Evolutionary conservation across 2,113 vertebrate genomes (phyloP), one percentile per base, ranked within the genome.

Genomic region (Planiliza haematocheilus): DNA sequence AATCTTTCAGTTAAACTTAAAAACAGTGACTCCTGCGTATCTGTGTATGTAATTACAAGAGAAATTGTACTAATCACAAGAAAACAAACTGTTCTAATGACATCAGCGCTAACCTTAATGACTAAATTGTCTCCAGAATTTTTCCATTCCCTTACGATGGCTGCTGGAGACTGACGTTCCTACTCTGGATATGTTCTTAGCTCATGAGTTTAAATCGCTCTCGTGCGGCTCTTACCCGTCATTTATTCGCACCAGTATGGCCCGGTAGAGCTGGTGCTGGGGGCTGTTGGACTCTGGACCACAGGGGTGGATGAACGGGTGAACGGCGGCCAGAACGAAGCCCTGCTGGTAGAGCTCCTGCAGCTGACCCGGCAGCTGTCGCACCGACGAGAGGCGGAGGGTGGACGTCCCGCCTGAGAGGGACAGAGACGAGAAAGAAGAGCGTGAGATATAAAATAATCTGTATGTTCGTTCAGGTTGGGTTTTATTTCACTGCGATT

Each of bases 331-430:
- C 92, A 99, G 93, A 1, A 94, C 46, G 57, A 97, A 99, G 59
- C 96, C 97, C 90, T 97, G 95, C 93, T 97, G 96, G 93, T 99
- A 99, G 37, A 97, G 92, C 63, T 97, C 98, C 90, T 95, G 95
- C 69, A 99, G 95, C 92, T 98, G 96, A 72, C 91, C 80, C 0
- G 98, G 97, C 79, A 99, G 93, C 92, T 99, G 96, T 30, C 87
- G 87, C 81, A 98, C 93, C 4, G 97, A 98, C 13, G 96, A 93
- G 58, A 99, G 94, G 16, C 94, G 95, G 89, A 97, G 94, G 1
- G 96, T 96, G 16, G 96, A 96, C 18, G 95, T 95, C 83, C 94
- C 89, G 84, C 96, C 97, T 88, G 92, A 77, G 42, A 42, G 36
- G 81, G 39, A 81, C 58, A 39, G n/a, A 43, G 20, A n/a, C n/a